Base-by-base conservation (phyloP, 1,140 invertebrate species). In the Plodia interpunctella region DNA sequence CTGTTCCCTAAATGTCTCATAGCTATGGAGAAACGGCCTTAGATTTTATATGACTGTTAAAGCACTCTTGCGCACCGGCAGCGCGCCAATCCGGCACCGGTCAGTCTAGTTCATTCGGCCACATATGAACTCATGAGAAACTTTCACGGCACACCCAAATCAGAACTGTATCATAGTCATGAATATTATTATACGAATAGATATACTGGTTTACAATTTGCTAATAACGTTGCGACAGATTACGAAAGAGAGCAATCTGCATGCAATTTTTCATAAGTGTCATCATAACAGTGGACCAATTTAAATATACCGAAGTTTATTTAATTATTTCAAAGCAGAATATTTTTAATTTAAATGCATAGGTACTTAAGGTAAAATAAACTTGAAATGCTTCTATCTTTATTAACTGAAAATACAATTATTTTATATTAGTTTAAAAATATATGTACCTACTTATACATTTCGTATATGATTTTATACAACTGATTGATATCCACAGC, bases 81-180 rank as follows among this genome's bases (percentile, higher is more conserved):
- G 38, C 38, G 38, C 38, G 15, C 38, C 30, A 9, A 9, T 9
- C 4, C 30, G 30, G 30, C 30, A 32, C 30, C 38, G 38, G 38
- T 44, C n/a, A 2, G 38, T 44, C 38, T 44, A 44, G 38, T 44
- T 32, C 30, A 17, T 44, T 44, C 38, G 38, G 38, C 5, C 38
- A 44, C 32, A 35, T 15, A 17, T 44, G 38, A 44, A 44, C 38
- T 44, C 38, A 44, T 44, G 38, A 15, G 13, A 44, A 44, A 44
- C 38, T 44, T 44, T 44, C 38, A 15, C 38, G 38, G 38, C 38
- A n/a, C 38, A 44, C 38, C 38, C 38, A 44, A 44, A 44, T 44
- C 38, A 44, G 38, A 44, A 44, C 38, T 44, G 38, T 44, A 44
- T 44, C 38, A 25, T 25, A 44, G 38, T 44, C 38, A 44, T 44